Base-by-base conservation (phyloP, 2,888 invertebrate species). In the Cacoxenus indagator region DNA sequence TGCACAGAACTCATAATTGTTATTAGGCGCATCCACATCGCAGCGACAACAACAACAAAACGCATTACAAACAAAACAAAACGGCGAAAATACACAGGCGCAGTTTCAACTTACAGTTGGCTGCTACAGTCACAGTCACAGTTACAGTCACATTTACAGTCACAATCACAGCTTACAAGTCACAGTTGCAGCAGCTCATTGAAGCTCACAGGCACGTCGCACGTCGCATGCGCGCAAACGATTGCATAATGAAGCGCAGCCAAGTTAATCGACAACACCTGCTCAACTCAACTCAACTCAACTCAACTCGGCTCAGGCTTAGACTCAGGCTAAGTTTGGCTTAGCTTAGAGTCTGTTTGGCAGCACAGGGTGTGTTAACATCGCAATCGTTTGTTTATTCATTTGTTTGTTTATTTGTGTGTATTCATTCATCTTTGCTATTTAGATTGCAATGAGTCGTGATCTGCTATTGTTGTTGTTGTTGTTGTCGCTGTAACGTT, bases 171-270 rank as follows among this genome's bases (percentile, higher is more conserved):
- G n/a, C n/a, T n/a, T n/a, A n/a, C n/a, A n/a, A n/a, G n/a, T n/a
- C 57, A 27, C 57, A 27, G 17, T 55, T 26, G 55, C 8, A 37
- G 2, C 37, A n/a, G n/a, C n/a, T n/a, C n/a, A n/a, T n/a, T n/a
- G n/a, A n/a, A n/a, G 45, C 45, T n/a, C 11, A n/a, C 45, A 11
- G 14, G 51, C 22, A 11, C 51, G 22, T 17, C 14, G 57, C 57
- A 27, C 57, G 57, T 27, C 26, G 57, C 57, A 29, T 29, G 57
- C 59, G 31, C 59, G n/a, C n/a, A n/a, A n/a, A n/a, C n/a, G 31
- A 62, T 62, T 45, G 61, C 61, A 62, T 62, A 62, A 62, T 62
- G 61, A 62, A 62, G 45, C 61, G 61, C 61, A 31, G 59, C 31
- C 22, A 26, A 22, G 22, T 51, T 51, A 22, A 8, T 51, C 51